phyloP scores from a whole-genome alignment of 1,140 invertebrate species.

The Saxidomus purpurata region DNA sequence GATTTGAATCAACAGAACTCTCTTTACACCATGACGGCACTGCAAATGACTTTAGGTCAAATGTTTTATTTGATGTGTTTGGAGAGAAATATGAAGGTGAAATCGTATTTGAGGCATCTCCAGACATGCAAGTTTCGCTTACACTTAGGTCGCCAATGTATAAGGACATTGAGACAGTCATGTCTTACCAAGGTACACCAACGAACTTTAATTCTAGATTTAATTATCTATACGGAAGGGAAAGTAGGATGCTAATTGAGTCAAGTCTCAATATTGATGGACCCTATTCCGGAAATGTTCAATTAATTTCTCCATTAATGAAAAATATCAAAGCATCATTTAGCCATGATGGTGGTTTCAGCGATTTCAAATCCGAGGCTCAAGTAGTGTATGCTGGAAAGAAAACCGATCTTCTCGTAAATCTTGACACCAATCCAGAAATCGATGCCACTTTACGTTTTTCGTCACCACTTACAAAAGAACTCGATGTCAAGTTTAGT shows the following conservation, averaged over 20 bases:
- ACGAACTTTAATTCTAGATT: background rate
- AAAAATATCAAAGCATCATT: conserved; percentile 30
- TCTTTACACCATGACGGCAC: background rate
- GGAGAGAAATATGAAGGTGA: conserved; percentile 9
- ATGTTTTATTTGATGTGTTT: background rate
- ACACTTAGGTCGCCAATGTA: background rate
- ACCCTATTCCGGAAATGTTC: background rate
- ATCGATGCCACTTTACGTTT: conserved; percentile 2
- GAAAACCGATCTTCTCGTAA: background rate
- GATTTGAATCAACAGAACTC: conserved; percentile 19
- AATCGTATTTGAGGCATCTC: background rate
- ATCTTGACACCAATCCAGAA: background rate
- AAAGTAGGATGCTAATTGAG: background rate
- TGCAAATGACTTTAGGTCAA: background rate
- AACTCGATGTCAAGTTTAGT: conserved; percentile 19
- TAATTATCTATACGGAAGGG: background rate
- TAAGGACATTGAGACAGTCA: background rate
- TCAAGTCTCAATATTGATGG: conserved; percentile 8
- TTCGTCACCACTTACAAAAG: conserved; percentile 8
- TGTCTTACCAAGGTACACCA: background rate
- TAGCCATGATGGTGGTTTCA: conserved; percentile 15
- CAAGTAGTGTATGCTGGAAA: conserved; percentile 12
- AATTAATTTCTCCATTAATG: conserved; percentile 22
- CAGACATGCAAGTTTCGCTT: background rate
- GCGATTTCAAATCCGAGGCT: background rate